Evolutionary conservation across 1,140 invertebrate genomes (phyloP).

Genomic region (Philaenus spumarius): DNA sequence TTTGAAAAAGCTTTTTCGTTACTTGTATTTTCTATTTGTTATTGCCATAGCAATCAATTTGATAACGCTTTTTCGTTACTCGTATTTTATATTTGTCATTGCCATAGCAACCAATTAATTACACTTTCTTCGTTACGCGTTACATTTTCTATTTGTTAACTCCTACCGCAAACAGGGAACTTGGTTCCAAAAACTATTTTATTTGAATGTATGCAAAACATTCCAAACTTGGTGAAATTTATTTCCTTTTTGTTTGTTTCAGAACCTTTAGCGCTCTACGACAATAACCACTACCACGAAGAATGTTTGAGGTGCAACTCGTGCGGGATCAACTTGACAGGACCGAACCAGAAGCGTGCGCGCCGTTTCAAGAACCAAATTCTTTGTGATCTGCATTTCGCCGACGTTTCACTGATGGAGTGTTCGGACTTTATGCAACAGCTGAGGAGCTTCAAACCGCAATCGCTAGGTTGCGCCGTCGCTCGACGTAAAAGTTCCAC

Average conservation of each 20-base stretch:
- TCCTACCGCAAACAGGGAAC: no score
- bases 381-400: conserved; percentile 84
- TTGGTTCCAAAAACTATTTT: no score
- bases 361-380: conserved; percentile 75
- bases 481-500: conserved; percentile 87
- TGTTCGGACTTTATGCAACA: conserved; percentile 95
- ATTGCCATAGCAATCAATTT: no score
- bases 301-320: conserved; percentile 93
- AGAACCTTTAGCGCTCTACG: conserved; percentile 84
- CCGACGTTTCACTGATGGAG: conserved; percentile 92
- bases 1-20: no score
- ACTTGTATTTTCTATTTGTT: no score
- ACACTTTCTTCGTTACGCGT: no score
- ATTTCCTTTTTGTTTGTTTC: conserved; percentile 42
- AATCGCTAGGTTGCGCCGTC: conserved; percentile 88
- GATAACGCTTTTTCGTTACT: no score
- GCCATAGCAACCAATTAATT: no score
- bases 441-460: conserved; percentile 89
- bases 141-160: no score
- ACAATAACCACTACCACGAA: conserved; percentile 94
- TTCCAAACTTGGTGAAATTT: no score
- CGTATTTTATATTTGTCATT: no score
- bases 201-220: no score
- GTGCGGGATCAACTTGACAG: conserved; percentile 85
- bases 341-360: conserved; percentile 77